Base-by-base conservation (phyloP, 2,113 vertebrate genomes). In the Ondatra zibethicus region DNA sequence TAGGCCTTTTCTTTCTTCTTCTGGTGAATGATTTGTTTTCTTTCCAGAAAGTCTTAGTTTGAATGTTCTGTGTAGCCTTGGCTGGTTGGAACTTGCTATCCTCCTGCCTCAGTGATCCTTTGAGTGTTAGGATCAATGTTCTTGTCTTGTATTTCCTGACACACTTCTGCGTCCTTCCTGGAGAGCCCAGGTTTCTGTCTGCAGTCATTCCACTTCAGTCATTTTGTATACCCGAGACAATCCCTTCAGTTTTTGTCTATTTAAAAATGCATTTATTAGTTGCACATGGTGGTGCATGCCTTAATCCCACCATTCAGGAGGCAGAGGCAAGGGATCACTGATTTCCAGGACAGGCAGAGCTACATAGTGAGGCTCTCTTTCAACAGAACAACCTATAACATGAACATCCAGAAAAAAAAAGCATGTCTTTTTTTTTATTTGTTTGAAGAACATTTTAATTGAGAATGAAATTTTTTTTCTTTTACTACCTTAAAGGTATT, bases 251-350 rank as follows among this genome's bases (percentile, higher is more conserved):
- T 55, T 92, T 91, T 85, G 66, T 75, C 31, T 94, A 36, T 68
- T 92, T 93, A 70, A 89, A 90, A 97, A 42, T 93, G 16, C 63
- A 45, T 87, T 87, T 77, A 4, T 70, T 92, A 84, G 42, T 77
- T 10, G 8, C 25, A 7, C 81, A 63, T 84, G 7, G 7, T 5
- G 14, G n/a, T 42, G 12, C 27, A 29, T 0, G 25, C 80, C 81
- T 63, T 63, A 63, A 84, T 31, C 58, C 19, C 55, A 82, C 25
- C n/a, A 42, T n/a, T 42, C n/a, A 84, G 25, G 14, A 39, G 55
- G 55, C 23, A 84, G 58, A 65, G 58, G 81, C 55, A 63, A 14
- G 55, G n/a, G 80, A 42, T 61, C 13, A 29, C 25, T 84, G 36
- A 42, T 42, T 84, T 31, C 25, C 25, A 3, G n/a, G 25, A 63